Base-by-base conservation (phyloP, 2,113 vertebrate genomes). In the Aegithalos caudatus region DNA sequence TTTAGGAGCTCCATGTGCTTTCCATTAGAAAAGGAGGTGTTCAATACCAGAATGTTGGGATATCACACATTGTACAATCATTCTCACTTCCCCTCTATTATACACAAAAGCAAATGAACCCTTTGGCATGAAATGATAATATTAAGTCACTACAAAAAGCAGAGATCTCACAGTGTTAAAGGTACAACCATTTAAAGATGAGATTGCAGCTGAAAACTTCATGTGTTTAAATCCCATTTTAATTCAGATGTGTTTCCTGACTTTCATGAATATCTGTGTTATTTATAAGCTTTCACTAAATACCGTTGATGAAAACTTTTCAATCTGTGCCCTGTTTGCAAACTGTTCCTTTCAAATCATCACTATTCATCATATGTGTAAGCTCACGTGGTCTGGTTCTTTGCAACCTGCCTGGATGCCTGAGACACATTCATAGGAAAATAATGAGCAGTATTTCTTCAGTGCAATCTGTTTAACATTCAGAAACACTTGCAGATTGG, bases 281-380 rank as follows among this genome's bases (percentile, higher is more conserved):
- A 95, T 94, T 92, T 94, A 86, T 83, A 53, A 53, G 60, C 72
- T 83, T 86, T 93, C 35, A 4, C 82, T 78, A 86, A 92, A 92
- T 78, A 76, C 51, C 3, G 0, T 74, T 81, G 72, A 93, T 28
- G 44, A 88, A 94, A 94, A 88, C 44, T 93, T 96, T 86, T 92
- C 90, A 96, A 77, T 95, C 96, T 96, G 76, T 89, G 35, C 44
- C 15, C 85, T 96, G 82, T 95, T 92, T 96, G 85, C 87, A 96
- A 95, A 94, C 93, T 83, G 50, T 33, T 93, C 74, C 35, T 66
- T 95, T 88, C 71, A 90, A 94, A 95, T 93, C 81, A 91, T 94
- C 94, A 78, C 92, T 78, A 77, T 88, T 96, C 67, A 88, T 96
- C 90, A 23, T 57, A 70, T 83, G 71, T 90, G 80, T 64, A 64